phyloP scores from a whole-genome alignment of 2,113 vertebrate species.

The Ondatra zibethicus region DNA sequence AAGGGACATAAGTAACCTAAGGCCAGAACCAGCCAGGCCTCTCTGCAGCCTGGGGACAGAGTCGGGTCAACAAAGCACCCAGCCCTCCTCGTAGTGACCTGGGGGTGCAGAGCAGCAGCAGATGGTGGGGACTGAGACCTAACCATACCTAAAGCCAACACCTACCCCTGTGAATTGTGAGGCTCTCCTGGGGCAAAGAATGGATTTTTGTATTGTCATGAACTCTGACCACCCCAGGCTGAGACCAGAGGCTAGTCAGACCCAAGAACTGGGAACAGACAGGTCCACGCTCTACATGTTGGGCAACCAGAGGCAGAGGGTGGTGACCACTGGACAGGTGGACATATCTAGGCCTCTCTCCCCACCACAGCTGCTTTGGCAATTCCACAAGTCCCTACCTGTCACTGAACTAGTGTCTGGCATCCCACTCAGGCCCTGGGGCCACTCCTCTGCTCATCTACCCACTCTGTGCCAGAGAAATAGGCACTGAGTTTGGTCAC shows the following conservation, averaged over 20 bases:
- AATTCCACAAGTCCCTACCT: too few species aligned
- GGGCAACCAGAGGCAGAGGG: too few species aligned
- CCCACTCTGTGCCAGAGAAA: not conserved
- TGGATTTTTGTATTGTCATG: not conserved
- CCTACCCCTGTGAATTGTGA: not conserved
- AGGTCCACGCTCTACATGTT: not conserved
- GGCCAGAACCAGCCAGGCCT: not conserved
- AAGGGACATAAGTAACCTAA: not conserved
- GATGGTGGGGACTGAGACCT: accelerated
- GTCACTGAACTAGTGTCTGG: not conserved
- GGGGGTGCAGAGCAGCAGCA: accelerated
- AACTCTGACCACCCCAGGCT: not conserved
- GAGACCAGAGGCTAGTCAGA: not conserved
- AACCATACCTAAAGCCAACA: not conserved
- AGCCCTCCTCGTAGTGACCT: not conserved
- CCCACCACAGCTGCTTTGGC: not conserved
- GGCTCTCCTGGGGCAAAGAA: not conserved
- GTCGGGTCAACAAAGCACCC: not conserved
- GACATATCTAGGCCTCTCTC: not conserved
- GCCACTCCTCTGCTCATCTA: not conserved
- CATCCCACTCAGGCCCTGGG: not conserved
- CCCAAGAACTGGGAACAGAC: not conserved
- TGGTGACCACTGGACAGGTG: not conserved
- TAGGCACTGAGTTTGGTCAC: not conserved
- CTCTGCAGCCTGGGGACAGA: not conserved